Evolutionary conservation across 2,797 vertebrate genomes (phyloP).

Genomic region (Perodicticus potto): DNA sequence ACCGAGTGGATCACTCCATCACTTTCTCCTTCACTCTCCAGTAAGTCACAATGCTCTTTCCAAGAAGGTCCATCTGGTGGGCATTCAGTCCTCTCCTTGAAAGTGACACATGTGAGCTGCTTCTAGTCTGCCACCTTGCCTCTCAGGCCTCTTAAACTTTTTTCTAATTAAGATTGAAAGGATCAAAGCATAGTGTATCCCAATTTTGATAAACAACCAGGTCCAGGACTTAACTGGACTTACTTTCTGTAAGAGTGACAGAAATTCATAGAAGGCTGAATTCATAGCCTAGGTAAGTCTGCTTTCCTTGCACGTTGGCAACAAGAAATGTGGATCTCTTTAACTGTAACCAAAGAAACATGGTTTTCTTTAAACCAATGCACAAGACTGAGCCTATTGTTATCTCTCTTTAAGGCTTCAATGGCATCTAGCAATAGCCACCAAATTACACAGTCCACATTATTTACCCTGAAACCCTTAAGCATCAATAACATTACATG

Average conservation of each 20-base stretch:
- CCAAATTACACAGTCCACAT: neutral
- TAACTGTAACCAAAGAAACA: neutral
- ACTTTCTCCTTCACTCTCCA: neutral
- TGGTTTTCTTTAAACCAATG: constrained; percentile 38
- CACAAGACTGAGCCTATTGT: neutral
- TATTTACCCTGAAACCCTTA: constrained; percentile 15
- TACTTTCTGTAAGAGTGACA: neutral
- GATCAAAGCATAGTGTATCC: neutral
- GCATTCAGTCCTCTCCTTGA: neutral
- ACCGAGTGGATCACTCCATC: neutral
- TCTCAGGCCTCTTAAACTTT: neutral
- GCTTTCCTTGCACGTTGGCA: constrained; percentile 22
- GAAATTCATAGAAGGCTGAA: neutral
- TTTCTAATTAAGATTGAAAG: constrained; percentile 29
- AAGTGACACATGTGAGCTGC: neutral
- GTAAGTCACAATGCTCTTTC: neutral
- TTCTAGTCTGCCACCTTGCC: neutral
- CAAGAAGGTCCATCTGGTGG: neutral
- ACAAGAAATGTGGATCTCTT: neutral
- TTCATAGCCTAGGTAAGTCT: neutral
- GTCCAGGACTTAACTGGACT: neutral
- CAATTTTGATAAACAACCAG: neutral
- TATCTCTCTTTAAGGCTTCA: constrained; percentile 4
- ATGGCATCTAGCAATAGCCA: neutral
- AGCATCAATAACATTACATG: neutral